A percentile compares a stretch with the other conserved stretches of the same genome.
phyloP scores from a whole-genome alignment of 2,797 vertebrate species.

The Sebastes ruberrimus region DNA sequence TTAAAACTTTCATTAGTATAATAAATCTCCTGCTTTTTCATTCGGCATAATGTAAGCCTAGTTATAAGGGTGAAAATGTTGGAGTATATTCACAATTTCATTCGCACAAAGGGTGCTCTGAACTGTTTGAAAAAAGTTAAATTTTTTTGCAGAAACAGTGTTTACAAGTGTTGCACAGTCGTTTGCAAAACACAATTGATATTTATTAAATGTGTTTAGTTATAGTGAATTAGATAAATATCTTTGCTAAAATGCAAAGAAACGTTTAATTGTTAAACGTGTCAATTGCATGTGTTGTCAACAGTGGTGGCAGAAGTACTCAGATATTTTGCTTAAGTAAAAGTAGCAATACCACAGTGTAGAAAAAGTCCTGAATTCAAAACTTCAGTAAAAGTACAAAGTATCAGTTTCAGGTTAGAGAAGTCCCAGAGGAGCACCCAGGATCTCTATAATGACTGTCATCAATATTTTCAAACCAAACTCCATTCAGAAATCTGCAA shows the following conservation, averaged over 20 bases:
- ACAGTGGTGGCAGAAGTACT: too few relatives aligned
- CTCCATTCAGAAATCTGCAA: background rate
- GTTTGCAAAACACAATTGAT: fast-evolving
- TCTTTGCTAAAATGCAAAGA: background rate
- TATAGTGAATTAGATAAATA: too few relatives aligned
- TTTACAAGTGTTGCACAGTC: background rate
- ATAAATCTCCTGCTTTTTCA: background rate
- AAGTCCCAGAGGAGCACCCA: background rate
- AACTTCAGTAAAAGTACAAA: too few relatives aligned
- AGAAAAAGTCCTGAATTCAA: too few relatives aligned
- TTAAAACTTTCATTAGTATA: fast-evolving
- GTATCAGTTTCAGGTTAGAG: background rate
- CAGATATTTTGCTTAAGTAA: too few relatives aligned
- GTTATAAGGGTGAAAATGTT: background rate
- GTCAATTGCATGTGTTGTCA: background rate
- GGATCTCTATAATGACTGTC: background rate
- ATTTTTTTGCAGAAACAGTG: background rate
- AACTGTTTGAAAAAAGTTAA: background rate
- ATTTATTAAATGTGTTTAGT: background rate
- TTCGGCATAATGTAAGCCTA: too few relatives aligned
- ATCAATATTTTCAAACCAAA: background rate
- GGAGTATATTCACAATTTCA: background rate
- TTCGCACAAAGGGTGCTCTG: fast-evolving
- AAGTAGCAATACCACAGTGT: too few relatives aligned
- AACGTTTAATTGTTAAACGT: background rate